Evolutionary conservation across 2,797 vertebrate species (phyloP), one percentile per base, ranked within the genome.

Genomic region (Acridotheres tristis): DNA sequence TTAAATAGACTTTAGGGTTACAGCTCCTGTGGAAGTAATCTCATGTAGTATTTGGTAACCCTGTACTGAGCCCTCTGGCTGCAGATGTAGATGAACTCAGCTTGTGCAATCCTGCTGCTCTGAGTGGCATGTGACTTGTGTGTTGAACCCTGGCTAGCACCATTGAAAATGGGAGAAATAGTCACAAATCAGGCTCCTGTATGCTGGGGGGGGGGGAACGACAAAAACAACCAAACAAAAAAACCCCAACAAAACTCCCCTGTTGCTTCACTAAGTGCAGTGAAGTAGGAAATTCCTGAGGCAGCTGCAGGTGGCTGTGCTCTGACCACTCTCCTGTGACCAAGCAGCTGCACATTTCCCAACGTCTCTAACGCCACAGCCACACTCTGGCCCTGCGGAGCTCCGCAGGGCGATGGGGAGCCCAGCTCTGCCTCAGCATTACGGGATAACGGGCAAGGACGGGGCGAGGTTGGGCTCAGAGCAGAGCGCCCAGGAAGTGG

Each of bases 401-500:
- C 58, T 21, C 53, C 3, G 42, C 23, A 20, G 26, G 1, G 48
- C 8, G 4, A 8, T 2, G 61, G 10, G 9, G 47, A 68, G 23
- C 32, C 1, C 1, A 5, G n/a, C 47, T 26, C n/a, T 0, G 2
- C 30, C 47, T 23, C 32, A 5, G 0, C 3, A 36, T 4, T 9
- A 17, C 40, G 25, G 5, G 9, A 5, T 7, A 10, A 23, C 8
- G 42, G 21, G 4, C 45, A 27, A 11, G 13, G 20, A 23, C 5
- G 4, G 36, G 14, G 36, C 40, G 23, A 5, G 4, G 8, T 17
- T 13, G 36, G 72, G 19, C 32, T 25, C 29, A 5, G 3, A 47
- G 45, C 10, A 0, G 26, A 48, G 36, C 16, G 0, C 21, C 10
- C 3, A 1, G 2, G 7, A 43, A 42, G 10, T 2, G 40, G 1